Evolutionary conservation across 1,140 invertebrate genomes (phyloP), one percentile per base, ranked within the genome.

Genomic region (Drosophila prosaltans): DNA sequence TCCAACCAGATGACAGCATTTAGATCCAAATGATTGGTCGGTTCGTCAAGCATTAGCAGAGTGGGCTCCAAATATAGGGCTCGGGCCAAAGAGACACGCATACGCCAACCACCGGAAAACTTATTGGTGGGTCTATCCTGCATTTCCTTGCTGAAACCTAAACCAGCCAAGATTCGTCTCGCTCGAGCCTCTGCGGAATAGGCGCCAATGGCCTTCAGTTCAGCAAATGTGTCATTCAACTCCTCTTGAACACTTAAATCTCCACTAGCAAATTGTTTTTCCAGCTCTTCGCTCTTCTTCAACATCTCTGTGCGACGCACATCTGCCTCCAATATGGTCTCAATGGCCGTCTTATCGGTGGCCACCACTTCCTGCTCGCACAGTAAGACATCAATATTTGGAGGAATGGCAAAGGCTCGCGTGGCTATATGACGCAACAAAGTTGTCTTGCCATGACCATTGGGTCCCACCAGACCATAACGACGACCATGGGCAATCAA

Each of bases 1-100:
- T 99, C 98, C 9, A 99, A 94, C 99, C 99, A 99, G 94, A 99
- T 99, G 59, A 99, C 98, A 76, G 98, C 98, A 92, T 99, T 99
- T 21, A 99, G 93, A 95, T 99, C 98, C 80, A 97, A 95, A 92
- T 97, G 97, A 93, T 97, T 97, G 1, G 97, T 97, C 77, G 99
- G 99, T 95, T 99, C 99, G 93, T 99, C 99, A 36, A 99, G 95
- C 86, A 99, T 93, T 16, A 99, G 93, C 1, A 99, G 93, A 10
- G 98, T 99, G 3, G 99, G 98, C 93, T 99, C 98, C 69, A 99
- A 93, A 86, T 97, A 98, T 1, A 98, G 92, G 10, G 97, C 97
- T 91, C 97, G 94, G 0, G 98, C 99, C 40, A 99, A 92, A 0
- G 98, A 99, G 7, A 99, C 98, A 93, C 98, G 96, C 98, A 99